Conservation (phyloP, 2,113 vertebrate genomes). For the Thunnus thynnus region DNA sequence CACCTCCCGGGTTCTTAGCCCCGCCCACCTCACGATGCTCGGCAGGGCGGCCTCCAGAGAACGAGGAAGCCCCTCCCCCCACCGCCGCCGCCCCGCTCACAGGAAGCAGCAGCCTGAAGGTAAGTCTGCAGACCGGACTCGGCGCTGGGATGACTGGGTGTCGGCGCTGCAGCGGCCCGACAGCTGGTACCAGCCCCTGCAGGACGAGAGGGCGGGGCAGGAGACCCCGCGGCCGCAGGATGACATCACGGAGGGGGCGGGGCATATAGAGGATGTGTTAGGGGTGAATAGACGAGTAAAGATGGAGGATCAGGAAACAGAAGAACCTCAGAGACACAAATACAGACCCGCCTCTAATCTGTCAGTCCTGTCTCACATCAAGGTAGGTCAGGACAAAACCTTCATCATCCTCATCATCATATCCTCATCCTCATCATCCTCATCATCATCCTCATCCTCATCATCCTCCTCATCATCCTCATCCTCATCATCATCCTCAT, state of each 20-base stretch:
- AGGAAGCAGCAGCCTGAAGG: constrained; percentile 27
- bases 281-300: constrained; percentile 32
- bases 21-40: constrained; percentile 77
- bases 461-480: background rate
- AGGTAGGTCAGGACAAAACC: constrained; percentile 54
- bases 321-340: constrained; percentile 52
- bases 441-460: background rate
- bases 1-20: constrained; percentile 86
- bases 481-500: too few relatives aligned
- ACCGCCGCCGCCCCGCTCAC: background rate
- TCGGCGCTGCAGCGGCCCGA: constrained; percentile 60
- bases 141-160: constrained; percentile 76
- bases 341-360: constrained; percentile 28
- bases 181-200: constrained; percentile 61
- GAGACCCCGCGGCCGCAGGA: constrained; percentile 39
- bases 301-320: constrained; percentile 28
- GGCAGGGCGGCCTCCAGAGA: constrained; percentile 33
- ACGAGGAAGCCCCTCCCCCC: constrained; percentile 10
- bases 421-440: background rate
- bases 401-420: too few relatives aligned
- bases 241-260: constrained; percentile 46
- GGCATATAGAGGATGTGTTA: constrained; percentile 50
- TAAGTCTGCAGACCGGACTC: constrained; percentile 41
- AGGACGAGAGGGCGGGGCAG: constrained; percentile 66
- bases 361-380: constrained; percentile 21